Evolutionary conservation across 2,888 invertebrate species (phyloP).

Genomic region (Pterobdella sp.): DNA sequence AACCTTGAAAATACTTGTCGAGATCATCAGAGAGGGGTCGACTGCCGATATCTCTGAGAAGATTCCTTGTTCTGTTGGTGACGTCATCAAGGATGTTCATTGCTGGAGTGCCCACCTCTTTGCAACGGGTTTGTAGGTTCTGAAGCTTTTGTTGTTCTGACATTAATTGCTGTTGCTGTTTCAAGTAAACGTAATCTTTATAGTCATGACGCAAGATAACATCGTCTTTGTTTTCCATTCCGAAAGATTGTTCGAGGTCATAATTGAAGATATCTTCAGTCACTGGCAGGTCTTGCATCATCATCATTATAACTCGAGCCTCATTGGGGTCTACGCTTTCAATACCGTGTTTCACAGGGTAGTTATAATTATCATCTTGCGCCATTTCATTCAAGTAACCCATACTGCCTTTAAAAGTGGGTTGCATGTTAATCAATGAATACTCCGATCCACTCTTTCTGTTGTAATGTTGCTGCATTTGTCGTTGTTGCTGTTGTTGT

Average conservation of each 20-base stretch:
- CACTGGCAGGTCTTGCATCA: constrained; percentile 8
- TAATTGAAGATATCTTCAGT: neutral
- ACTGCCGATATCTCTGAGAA: constrained; percentile 43
- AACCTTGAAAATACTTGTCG: constrained; percentile 38
- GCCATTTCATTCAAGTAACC: constrained; percentile 23
- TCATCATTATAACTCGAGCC: constrained; percentile 7
- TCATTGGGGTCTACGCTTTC: neutral
- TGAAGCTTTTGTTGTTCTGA: neutral
- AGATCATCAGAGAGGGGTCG: constrained; percentile 40
- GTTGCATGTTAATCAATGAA: neutral
- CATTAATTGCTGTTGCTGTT: constrained; percentile 11
- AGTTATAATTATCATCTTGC: constrained; percentile 3
- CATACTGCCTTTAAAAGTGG: constrained; percentile 24
- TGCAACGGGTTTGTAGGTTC: neutral
- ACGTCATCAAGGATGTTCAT: constrained; percentile 59
- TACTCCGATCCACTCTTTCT: constrained; percentile 22
- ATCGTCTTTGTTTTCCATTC: constrained; percentile 2
- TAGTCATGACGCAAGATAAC: constrained; percentile 9
- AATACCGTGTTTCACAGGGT: neutral
- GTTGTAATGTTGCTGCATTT: constrained; percentile 12
- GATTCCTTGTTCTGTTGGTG: constrained; percentile 56
- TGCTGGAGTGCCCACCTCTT: constrained; percentile 49
- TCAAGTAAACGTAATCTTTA: constrained; percentile 2
- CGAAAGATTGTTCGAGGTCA: neutral
- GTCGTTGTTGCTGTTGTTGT: constrained; percentile 19